Conservation (phyloP, 1,140 invertebrate genomes). For the Leptoteleia sp. region DNA sequence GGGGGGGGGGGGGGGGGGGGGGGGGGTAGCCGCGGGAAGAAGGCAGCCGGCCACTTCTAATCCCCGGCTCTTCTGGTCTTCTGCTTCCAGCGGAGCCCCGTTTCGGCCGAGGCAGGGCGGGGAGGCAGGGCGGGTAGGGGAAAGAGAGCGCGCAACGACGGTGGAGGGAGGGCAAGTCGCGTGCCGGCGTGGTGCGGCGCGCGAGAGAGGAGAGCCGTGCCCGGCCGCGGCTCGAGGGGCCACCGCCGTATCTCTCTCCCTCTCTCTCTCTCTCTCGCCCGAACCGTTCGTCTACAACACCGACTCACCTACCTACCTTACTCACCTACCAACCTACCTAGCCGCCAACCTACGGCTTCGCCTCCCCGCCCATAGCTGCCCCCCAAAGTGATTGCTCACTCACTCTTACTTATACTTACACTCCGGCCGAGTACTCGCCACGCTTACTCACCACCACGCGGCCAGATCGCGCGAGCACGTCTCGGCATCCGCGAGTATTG, state of each 20-base stretch:
- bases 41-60: conserved; percentile 32
- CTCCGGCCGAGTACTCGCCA: conserved; percentile 66
- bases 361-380: conserved; percentile 73
- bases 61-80: conserved; percentile 38
- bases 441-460: conserved; percentile 75
- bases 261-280: too few species aligned
- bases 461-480: conserved; percentile 61
- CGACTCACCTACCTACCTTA: conserved; percentile 74
- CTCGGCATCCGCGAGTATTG: conserved; percentile 62
- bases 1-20: conserved; percentile 35
- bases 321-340: conserved; percentile 78
- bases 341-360: conserved; percentile 73
- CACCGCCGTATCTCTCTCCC: too few species aligned
- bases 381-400: conserved; percentile 72
- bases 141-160: conserved; percentile 39
- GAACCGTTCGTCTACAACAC: conserved; percentile 70
- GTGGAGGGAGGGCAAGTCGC: conserved; percentile 77
- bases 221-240: conserved; percentile 62
- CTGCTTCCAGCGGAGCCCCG: conserved; percentile 19
- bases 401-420: conserved; percentile 72
- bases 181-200: conserved; percentile 79
- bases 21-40: conserved; percentile 33
- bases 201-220: conserved; percentile 72
- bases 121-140: conserved; percentile 34
- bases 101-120: conserved; percentile 5